These are phyloP conservation scores for Doryteuthis pealeii DNA, from an alignment of 1,140 invertebrate genomes.

Conservation along the genomic window DNA sequence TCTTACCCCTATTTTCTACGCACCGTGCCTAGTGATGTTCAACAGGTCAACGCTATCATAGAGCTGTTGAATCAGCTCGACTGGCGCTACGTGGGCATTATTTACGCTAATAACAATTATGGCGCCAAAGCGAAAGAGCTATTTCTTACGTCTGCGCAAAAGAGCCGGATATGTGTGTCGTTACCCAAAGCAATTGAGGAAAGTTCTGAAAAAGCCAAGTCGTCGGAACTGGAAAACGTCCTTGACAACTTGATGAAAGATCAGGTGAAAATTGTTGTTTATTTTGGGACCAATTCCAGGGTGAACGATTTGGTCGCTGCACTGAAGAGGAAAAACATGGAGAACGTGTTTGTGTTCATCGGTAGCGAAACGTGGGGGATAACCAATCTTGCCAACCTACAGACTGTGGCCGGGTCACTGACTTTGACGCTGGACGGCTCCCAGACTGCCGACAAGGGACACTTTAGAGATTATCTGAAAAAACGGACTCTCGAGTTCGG, in stretches of 20 bases:
- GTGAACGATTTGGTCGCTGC: constrained; percentile 62
- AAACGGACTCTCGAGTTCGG: constrained; percentile 18
- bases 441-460: constrained; percentile 1
- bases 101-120: constrained; percentile 61
- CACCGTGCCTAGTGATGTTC: constrained; percentile 51
- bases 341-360: constrained; percentile 68
- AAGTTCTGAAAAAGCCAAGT: constrained; percentile 52
- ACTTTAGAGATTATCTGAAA: constrained; percentile 26
- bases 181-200: constrained; percentile 57
- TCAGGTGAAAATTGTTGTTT: constrained; percentile 65
- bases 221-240: constrained; percentile 23
- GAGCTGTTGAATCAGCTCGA: constrained; percentile 65
- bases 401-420: constrained; percentile 35
- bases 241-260: constrained; percentile 18
- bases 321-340: constrained; percentile 54
- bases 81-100: constrained; percentile 46
- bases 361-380: constrained; percentile 78
- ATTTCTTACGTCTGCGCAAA: constrained; percentile 33
- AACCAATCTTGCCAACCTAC: constrained; percentile 55
- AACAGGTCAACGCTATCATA: constrained; percentile 72
- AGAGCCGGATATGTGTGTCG: constrained; percentile 67
- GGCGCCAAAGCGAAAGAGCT: constrained; percentile 57
- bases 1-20: constrained; percentile 52
- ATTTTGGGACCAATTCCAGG: constrained; percentile 73
- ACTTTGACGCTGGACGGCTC: constrained; percentile 34